Conservation (phyloP, 2,797 vertebrate genomes). For the Phoeniculus purpureus region DNA sequence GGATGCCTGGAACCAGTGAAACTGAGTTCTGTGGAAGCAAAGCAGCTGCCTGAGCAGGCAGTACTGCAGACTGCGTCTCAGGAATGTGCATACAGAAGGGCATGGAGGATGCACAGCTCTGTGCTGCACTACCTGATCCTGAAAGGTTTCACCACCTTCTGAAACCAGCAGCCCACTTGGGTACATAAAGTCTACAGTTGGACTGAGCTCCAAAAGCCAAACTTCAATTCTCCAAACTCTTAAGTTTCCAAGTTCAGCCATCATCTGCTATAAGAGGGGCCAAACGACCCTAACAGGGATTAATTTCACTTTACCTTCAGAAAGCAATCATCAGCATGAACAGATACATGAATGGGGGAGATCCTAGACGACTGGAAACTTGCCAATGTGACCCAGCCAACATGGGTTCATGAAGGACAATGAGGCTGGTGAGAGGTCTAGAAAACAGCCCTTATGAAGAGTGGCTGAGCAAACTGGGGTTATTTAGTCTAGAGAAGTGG, state of each 20-base stretch:
- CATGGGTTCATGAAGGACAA: too few relatives aligned
- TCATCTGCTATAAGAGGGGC: neutral
- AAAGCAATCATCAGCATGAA: neutral
- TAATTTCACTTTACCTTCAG: neutral
- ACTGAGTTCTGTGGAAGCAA: neutral
- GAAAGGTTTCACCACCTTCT: neutral
- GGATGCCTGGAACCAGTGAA: neutral
- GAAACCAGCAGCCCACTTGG: neutral
- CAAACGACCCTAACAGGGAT: neutral
- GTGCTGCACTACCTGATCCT: neutral
- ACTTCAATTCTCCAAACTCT: neutral
- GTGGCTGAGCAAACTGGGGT: too few relatives aligned
- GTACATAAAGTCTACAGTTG: neutral
- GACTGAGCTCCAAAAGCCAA: neutral
- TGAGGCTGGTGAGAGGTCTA: too few relatives aligned
- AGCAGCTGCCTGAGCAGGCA: neutral
- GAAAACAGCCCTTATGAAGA: too few relatives aligned
- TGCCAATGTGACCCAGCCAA: too few relatives aligned
- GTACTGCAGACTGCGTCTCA: neutral
- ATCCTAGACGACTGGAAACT: too few relatives aligned
- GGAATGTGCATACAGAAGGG: neutral
- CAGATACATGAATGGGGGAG: too few relatives aligned
- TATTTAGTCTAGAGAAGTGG: too few relatives aligned
- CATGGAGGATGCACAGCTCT: neutral
- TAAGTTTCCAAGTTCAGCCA: neutral